phyloP scores from a whole-genome alignment of 1,140 invertebrate species.

The Drosophila nasuta region DNA sequence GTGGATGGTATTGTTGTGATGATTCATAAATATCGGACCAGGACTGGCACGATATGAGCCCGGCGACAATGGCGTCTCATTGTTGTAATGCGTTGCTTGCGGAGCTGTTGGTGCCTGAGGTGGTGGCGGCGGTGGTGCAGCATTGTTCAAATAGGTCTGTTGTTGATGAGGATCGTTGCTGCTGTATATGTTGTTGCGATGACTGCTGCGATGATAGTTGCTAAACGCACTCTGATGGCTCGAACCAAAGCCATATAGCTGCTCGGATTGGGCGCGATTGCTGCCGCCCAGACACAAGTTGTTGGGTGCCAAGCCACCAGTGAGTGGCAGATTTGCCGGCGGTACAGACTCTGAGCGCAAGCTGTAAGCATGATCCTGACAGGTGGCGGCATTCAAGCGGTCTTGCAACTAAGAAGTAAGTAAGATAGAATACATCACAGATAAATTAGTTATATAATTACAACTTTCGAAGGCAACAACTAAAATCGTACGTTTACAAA shows the following conservation, averaged over 20 bases:
- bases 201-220: slow-evolving; percentile 75
- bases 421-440: too few species aligned
- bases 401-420: slow-evolving; percentile 68
- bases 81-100: slow-evolving; percentile 69
- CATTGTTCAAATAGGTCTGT: slow-evolving; percentile 68
- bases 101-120: slow-evolving; percentile 29
- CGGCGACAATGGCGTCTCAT: slow-evolving; percentile 76
- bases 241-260: slow-evolving; percentile 57
- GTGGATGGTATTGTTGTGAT: slow-evolving; percentile 83
- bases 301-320: slow-evolving; percentile 55
- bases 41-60: slow-evolving; percentile 70
- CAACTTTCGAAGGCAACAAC: too few species aligned
- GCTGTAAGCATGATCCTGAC: slow-evolving; percentile 60
- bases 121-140: slow-evolving; percentile 48
- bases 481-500: too few species aligned
- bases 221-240: slow-evolving; percentile 68
- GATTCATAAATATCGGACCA: slow-evolving; percentile 83
- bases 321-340: slow-evolving; percentile 48
- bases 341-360: slow-evolving; percentile 79
- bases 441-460: too few species aligned
- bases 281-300: slow-evolving; percentile 64
- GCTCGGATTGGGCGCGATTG: slow-evolving; percentile 81
- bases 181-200: slow-evolving; percentile 60
- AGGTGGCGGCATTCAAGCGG: slow-evolving; percentile 57
- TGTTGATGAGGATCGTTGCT: slow-evolving; percentile 52